Evolutionary conservation across 2,113 vertebrate genomes (phyloP).

Genomic region (Osmerus eperlanus): DNA sequence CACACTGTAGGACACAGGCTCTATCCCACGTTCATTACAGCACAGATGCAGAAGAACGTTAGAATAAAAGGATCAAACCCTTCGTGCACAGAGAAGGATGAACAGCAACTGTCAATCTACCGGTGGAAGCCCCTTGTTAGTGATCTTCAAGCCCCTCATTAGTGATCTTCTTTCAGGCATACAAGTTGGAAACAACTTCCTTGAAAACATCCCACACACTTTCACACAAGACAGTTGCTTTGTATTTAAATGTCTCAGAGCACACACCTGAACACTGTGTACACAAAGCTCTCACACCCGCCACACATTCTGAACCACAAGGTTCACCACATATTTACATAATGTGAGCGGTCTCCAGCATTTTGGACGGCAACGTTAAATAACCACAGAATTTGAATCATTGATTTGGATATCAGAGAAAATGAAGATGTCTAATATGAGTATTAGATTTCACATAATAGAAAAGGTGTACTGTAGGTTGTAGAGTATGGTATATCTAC

Average conservation of each 20-base stretch:
- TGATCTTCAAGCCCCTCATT: not conserved
- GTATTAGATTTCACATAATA: not conserved
- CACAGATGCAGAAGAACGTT: not conserved
- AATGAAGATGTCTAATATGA: not conserved
- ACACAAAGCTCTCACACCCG: conserved; percentile 3
- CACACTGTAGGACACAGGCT: not conserved
- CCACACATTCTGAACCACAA: conserved; percentile 17
- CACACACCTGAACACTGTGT: conserved; percentile 51
- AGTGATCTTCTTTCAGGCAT: conserved; percentile 11
- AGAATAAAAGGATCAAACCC: not conserved
- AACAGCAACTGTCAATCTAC: too few relatives aligned
- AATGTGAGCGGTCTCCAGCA: conserved; percentile 57
- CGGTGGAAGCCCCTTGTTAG: not conserved
- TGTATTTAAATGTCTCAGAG: conserved; percentile 18
- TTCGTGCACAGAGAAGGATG: too few relatives aligned
- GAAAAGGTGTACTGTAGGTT: not conserved
- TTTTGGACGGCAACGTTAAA: conserved; percentile 20
- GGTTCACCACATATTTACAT: conserved; percentile 52
- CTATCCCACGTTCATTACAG: not conserved
- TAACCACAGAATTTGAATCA: not conserved
- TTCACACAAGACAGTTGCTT: conserved; percentile 25
- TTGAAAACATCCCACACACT: conserved; percentile 9
- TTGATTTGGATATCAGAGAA: not conserved
- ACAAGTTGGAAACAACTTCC: conserved; percentile 20
- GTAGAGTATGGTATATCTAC: not conserved